These are phyloP conservation scores for Caenorhabditis angaria DNA, from an alignment of 2,888 invertebrate species.

Conservation along the genomic window DNA sequence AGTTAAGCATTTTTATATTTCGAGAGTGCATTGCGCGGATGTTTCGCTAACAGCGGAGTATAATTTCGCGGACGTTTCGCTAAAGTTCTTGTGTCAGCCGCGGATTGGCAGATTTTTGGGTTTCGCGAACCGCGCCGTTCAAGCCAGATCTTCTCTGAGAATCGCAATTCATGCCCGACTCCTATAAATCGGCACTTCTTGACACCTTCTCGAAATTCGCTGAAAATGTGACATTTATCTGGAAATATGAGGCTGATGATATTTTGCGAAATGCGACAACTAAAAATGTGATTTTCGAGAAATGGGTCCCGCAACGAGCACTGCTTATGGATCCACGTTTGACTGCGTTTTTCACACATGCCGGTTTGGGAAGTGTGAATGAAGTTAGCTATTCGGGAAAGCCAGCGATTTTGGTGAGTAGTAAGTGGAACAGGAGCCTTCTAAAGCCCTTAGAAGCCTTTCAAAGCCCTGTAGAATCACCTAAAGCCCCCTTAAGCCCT, in stretches of 20 bases:
- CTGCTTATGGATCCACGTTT: conserved; percentile 8
- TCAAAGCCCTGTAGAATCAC: too few species aligned
- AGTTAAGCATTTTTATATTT: too few species aligned
- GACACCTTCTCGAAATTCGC: conserved; percentile 15
- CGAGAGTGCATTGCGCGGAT: too few species aligned
- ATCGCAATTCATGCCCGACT: conserved; percentile 33
- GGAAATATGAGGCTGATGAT: conserved; percentile 31
- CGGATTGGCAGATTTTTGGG: too few species aligned
- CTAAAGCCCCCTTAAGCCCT: too few species aligned
- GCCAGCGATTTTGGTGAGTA: conserved; percentile 28
- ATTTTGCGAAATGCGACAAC: conserved; percentile 10
- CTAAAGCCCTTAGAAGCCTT: too few species aligned
- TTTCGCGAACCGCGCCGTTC: too few species aligned
- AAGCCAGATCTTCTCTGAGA: too few species aligned
- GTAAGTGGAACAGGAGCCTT: too few species aligned
- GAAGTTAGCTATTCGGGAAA: conserved; percentile 34
- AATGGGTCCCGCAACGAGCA: conserved; percentile 9
- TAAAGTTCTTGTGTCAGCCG: too few species aligned
- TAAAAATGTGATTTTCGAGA: conserved; percentile 20
- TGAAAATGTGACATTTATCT: conserved; percentile 30
- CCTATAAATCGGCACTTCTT: conserved; percentile 16
- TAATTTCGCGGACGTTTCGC: too few species aligned
- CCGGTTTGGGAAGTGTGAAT: conserved; percentile 31
- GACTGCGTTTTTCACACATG: conserved; percentile 30
- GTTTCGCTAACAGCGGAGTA: too few species aligned